Evolutionary conservation across 2,797 vertebrate genomes (phyloP).

Genomic region (Gymnopithys bicolor): DNA sequence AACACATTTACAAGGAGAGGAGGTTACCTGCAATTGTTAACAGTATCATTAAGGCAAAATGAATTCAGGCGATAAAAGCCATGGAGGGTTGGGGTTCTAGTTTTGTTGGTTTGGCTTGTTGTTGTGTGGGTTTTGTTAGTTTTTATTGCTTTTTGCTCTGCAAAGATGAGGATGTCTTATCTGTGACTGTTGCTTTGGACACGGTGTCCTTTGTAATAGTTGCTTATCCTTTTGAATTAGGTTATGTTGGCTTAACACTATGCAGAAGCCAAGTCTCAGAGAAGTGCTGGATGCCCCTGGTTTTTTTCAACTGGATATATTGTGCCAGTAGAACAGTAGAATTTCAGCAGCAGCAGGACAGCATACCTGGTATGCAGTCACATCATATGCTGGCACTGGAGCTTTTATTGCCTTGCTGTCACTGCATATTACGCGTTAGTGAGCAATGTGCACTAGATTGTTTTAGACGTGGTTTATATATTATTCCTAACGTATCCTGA

Average conservation of each 20-base stretch:
- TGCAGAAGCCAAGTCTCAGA: not conserved
- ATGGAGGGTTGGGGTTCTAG: not conserved
- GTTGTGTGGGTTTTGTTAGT: not conserved
- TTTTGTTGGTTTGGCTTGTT: not conserved
- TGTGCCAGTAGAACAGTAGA: not conserved
- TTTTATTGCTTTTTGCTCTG: not conserved
- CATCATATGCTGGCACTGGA: not conserved
- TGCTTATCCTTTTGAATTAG: not conserved
- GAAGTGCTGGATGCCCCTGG: not conserved
- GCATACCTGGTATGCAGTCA: not conserved
- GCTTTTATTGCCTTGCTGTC: conserved; percentile 1
- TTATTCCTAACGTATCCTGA: conserved; percentile 9
- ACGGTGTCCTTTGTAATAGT: not conserved
- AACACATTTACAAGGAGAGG: not conserved
- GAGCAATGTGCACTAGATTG: not conserved
- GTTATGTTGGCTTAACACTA: not conserved
- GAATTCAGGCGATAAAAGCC: not conserved
- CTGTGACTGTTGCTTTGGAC: not conserved
- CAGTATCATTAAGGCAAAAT: not conserved
- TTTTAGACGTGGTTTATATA: not conserved
- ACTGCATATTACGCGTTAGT: not conserved
- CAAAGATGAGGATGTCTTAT: not conserved
- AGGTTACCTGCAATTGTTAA: not conserved
- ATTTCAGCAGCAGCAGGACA: not conserved
- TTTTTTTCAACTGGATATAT: not conserved